Base-by-base conservation (phyloP, 1,140 invertebrate genomes). In the Globodera ellingtonae region DNA sequence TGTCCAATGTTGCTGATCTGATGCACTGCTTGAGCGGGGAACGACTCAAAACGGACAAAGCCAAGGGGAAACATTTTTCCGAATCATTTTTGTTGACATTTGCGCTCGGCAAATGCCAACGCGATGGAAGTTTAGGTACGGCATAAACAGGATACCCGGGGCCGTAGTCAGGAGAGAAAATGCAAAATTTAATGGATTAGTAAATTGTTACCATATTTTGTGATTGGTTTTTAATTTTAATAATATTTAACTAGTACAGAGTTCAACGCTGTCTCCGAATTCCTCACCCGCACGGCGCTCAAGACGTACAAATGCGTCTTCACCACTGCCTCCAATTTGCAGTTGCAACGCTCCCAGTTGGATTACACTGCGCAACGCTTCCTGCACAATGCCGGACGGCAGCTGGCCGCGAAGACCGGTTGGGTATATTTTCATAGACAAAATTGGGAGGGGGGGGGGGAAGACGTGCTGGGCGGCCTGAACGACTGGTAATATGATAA, bases 311-410 rank as follows among this genome's bases (percentile, higher is more conserved):
- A 69, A 13, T 24, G 65, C 48, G 44, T 77, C 8, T 77, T 77
- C 75, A n/a, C 6, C 48, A 5, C 67, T 67, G 75, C 67, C 21
- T 24, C 62, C 46, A 77, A 69, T 50, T 44, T 77, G 65, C 75
- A 77, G 75, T 62, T 77, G 75, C 75, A 67, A 18, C 75, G 75
- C 4, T 48, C 65, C 9, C 56, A 77, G 44, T 69, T 77, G 21
- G 75, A 77, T 13, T 21, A 62, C 13, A 18, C n/a, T 48, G 62
- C 59, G n/a, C 69, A 66, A 21, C 44, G 48, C 44, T 77, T 70
- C 6, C 1, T 7, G 48, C 44, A 46, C 24, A 48, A 50, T 62
- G 56, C 18, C 13, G 13, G 56, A 6, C 56, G 18, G 56, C 56
- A 15, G 10, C 18, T 62, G 56, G 56, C 56, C 56, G 18, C 56